Base-by-base conservation (phyloP, 2,888 invertebrate genomes). In the Metopia argyrocephala region DNA sequence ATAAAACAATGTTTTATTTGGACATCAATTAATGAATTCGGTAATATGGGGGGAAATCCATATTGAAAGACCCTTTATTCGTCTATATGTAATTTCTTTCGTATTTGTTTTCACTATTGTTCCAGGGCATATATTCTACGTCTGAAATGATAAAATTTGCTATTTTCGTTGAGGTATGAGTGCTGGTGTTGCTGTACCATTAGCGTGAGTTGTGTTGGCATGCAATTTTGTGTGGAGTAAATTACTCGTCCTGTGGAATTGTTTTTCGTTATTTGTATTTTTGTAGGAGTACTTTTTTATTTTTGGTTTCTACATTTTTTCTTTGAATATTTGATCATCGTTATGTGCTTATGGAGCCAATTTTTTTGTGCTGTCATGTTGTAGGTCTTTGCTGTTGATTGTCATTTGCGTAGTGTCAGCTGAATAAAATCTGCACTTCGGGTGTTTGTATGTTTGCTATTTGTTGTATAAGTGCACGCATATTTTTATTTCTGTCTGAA, bases 401-500 rank as follows among this genome's bases (percentile, higher is more conserved):
- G 75, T 70, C 46, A 71, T 73, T n/a, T 64, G 62, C 62, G 20
- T 64, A 80, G 64, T 68, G 57, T 76, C 73, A 73, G 76, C 73
- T 74, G 76, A 74, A 78, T 65, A 74, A 70, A 48, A 38, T 81
- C 62, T 54, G 65, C 65, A 78, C 57, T 76, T 57, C 73, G 76
- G 76, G 76, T 73, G 27, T 12, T 3, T 15, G 38, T 12, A 15
- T 61, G 54, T 66, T 28, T 48, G n/a, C 12, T 66, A 38, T 9
- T 25, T 23, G 46, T 4, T 6, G 31, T 48, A 12, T 31, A 28
- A n/a, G 7, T 27, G n/a, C 15, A 52, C 38, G 48, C 31, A 57
- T 31, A 31, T 31, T 46, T 59, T 52, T 4, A 38, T 23, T 31
- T 31, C 12, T 38, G 38, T 6, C 12, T 38, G 54, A 12, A 18